Evolutionary conservation across 1,140 invertebrate genomes (phyloP), one percentile per base, ranked within the genome.

Genomic region (Polyergus mexicanus): DNA sequence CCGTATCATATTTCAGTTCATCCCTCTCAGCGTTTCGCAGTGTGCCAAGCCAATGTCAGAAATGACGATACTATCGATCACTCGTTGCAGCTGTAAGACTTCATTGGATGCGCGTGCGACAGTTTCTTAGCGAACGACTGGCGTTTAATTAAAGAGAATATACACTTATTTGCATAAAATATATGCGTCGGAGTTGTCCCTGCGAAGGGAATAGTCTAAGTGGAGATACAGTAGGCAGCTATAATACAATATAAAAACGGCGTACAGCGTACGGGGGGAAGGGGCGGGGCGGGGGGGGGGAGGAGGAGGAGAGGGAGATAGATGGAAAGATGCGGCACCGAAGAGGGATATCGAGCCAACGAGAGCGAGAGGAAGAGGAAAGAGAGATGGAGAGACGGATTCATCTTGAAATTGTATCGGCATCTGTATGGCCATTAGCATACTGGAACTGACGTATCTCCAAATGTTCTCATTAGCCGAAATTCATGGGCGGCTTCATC

Each of bases 401-500:
- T 94, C 94, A 94, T 95, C 94, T 95, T 94, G 94, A 94, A 95
- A 95, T 95, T 95, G 94, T 95, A 95, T 95, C 94, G 94, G 94
- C 94, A 95, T 95, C 94, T 94, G 94, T 94, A 94, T 94, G 93
- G 94, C 94, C 94, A 95, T 95, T 95, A 95, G 94, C 94, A 95
- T 95, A 95, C 94, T 95, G 93, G 93, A 94, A 95, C 94, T 95
- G 94, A 95, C 94, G 94, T 95, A 94, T 95, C 94, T 95, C 94
- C 93, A 94, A 95, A 95, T 95, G 94, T 95, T 95, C 94, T 95
- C 94, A 95, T 95, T 95, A 95, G 94, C 94, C 94, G 93, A 95
- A 95, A 95, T 95, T 95, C 94, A 95, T 94, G 94, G 94, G 93
- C 94, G 94, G 94, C 93, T 94, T 93, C 92, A 93, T 92, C 91